Percentiles rank a stretch among this genome's conserved stretches.
phyloP scores from a whole-genome alignment of 2,113 vertebrate genomes.

The Microcebus jonahi region DNA sequence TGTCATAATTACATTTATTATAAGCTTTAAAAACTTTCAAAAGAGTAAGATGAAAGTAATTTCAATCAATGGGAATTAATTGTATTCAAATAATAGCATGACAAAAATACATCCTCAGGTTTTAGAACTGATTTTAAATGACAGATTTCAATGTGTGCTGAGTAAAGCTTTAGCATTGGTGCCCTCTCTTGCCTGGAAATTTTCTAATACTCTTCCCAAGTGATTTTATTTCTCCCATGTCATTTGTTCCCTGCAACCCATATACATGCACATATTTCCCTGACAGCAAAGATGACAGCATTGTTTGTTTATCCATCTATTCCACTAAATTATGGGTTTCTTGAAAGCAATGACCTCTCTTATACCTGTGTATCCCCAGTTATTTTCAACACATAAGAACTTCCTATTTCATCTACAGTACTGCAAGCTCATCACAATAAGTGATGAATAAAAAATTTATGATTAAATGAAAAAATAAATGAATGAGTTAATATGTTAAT shows the following conservation, averaged over 20 bases:
- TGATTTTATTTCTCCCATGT: background rate
- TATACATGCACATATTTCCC: background rate
- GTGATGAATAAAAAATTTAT: background rate
- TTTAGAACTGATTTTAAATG: constrained; percentile 19
- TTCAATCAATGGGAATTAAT: constrained; percentile 11
- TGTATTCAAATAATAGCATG: background rate
- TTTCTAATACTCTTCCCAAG: background rate
- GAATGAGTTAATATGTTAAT: background rate
- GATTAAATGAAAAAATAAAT: background rate
- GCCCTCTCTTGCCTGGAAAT: background rate
- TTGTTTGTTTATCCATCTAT: background rate
- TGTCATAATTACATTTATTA: constrained; percentile 60
- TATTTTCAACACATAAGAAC: background rate
- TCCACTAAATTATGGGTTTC: background rate
- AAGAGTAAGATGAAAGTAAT: constrained; percentile 9
- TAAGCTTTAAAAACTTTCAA: background rate
- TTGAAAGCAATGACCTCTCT: background rate
- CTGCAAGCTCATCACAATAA: background rate
- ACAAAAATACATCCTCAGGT: background rate
- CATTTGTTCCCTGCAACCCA: background rate
- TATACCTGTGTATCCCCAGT: background rate
- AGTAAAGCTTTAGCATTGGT: background rate
- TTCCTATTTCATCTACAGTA: background rate
- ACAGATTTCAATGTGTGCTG: background rate
- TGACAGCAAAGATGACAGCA: background rate